Evolutionary conservation across 2,113 vertebrate species (phyloP), one percentile per base, ranked within the genome.

Genomic region (Tretioscincus oriximinensis): DNA sequence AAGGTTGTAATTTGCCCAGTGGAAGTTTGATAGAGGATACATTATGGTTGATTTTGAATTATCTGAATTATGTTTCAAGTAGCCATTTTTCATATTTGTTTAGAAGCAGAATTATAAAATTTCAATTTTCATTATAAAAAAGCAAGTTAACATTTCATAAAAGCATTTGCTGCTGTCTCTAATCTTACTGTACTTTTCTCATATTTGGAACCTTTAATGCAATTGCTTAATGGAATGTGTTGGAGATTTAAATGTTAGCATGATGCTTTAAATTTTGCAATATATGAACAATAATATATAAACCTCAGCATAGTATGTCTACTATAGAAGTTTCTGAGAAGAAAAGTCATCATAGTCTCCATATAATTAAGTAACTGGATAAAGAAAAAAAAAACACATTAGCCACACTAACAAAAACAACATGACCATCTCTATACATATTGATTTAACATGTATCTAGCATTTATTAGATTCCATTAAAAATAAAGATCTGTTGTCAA

Each of bases 371-470:
- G 5, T 31, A 60, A 60, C 51, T 65, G n/a, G 64, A n/a, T 61
- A n/a, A 14, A 69, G 29, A 66, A 70, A 76, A 2, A 77, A 63
- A 26, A 29, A 60, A 0, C 18, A 70, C 35, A 63, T 86, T 28
- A 47, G 41, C 0, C 76, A 49, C 29, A 68, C 74, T 35, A 63
- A 77, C 72, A 35, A 73, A 82, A 80, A 78, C 7, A 79, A 24
- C 61, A 86, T 88, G 84, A 92, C 88, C 90, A 87, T 91, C 86
- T 87, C 86, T 73, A 87, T 86, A 84, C 71, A 88, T 77, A 77
- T 58, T 61, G 3, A 78, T 75, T 84, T 49, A 70, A 78, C 72
- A 88, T 9, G 89, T 85, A 85, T 70, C 18, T 11, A 86, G 77
- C 0, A 66, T 83, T 86, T 91, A 88, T 21, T 76, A 84, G 69